These are phyloP conservation scores for Chrysotoxum bicinctum DNA, from an alignment of 2,888 invertebrate genomes.

Conservation along the genomic window DNA sequence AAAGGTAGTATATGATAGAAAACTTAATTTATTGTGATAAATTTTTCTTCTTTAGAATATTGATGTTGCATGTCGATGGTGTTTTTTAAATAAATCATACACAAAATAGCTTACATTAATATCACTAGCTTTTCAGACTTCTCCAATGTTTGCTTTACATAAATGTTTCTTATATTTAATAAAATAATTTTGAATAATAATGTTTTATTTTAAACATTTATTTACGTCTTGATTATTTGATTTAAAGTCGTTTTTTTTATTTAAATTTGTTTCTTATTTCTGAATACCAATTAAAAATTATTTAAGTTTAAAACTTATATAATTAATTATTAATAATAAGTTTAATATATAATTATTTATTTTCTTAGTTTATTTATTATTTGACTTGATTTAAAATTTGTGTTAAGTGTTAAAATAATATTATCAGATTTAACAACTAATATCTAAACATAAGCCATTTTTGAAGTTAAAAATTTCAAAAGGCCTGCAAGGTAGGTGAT, in stretches of 20 bases:
- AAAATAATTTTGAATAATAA: neutral
- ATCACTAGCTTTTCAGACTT: constrained; percentile 1
- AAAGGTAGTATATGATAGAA: constrained; percentile 1
- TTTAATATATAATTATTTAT: neutral
- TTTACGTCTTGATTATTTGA: neutral
- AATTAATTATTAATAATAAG: too few relatives aligned
- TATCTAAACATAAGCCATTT: neutral
- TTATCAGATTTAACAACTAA: neutral
- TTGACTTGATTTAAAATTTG: neutral
- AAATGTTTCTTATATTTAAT: neutral
- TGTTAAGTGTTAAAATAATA: neutral
- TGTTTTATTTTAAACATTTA: neutral
- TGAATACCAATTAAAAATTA: constrained; percentile 25
- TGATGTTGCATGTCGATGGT: constrained; percentile 30
- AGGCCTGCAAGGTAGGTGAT: neutral
- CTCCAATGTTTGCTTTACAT: neutral
- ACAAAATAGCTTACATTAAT: constrained; percentile 4
- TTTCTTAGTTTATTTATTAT: neutral
- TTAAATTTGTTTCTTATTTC: neutral
- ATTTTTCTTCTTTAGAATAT: neutral
- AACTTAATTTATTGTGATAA: neutral
- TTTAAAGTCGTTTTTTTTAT: neutral
- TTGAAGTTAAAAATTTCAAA: neutral
- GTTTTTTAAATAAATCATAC: neutral
- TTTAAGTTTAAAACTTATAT: neutral